A percentile compares a stretch with the other conserved stretches of the same genome.
Conservation (phyloP, 2,888 invertebrate genomes). For the Tenthredo mesomela region DNA sequence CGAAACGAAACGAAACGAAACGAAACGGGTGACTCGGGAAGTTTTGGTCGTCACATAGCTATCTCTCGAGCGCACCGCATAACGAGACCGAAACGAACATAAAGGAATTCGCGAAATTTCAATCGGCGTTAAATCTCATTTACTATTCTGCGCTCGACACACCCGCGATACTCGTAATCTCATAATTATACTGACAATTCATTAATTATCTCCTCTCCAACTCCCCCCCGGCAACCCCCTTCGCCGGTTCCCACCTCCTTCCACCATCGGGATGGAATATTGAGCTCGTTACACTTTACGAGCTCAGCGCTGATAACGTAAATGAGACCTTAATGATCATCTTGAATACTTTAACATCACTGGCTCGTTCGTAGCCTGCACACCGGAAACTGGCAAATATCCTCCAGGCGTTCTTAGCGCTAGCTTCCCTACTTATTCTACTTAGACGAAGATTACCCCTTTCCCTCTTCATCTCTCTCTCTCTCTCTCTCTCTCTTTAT, state of each 20-base stretch:
- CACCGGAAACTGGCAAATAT: slow-evolving; percentile 25
- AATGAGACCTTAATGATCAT: slow-evolving; percentile 44
- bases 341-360: slow-evolving; percentile 34
- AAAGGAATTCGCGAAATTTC: slow-evolving; percentile 20
- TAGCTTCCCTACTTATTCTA: slow-evolving; percentile 2
- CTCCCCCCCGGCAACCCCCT: background rate
- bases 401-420: slow-evolving; percentile 9
- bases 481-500: background rate
- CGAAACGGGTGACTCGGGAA: background rate
- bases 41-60: background rate
- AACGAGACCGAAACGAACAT: background rate
- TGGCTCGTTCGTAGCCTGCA: background rate
- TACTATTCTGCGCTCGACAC: slow-evolving; percentile 16
- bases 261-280: slow-evolving; percentile 20
- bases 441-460: slow-evolving; percentile 12
- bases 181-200: slow-evolving; percentile 36
- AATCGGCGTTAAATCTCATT: slow-evolving; percentile 20
- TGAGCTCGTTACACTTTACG: slow-evolving; percentile 44
- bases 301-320: slow-evolving; percentile 31
- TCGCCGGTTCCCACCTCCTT: no score
- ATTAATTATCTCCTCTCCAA: slow-evolving; percentile 12
- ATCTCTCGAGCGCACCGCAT: background rate
- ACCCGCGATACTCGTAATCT: slow-evolving; percentile 21
- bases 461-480: background rate
- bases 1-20: background rate